A percentile compares a stretch with the other conserved stretches of the same genome.
These are phyloP conservation scores for Oceanodroma tethys DNA, from an alignment of 2,113 vertebrate species.

Conservation along the genomic window DNA sequence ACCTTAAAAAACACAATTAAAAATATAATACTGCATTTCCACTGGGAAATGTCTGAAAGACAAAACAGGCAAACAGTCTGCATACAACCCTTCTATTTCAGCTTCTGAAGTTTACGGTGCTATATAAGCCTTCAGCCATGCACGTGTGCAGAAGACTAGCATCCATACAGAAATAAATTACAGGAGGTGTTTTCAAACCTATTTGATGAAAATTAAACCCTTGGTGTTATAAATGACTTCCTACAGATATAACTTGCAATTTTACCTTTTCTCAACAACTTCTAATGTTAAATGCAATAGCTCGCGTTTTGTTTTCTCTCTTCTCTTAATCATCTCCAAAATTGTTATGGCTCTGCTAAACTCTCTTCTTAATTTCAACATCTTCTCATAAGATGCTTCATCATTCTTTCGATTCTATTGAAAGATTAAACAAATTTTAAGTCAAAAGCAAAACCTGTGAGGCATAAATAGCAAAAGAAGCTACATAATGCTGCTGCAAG, in stretches of 20 bases:
- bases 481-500: background rate
- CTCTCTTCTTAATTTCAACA: slow-evolving; percentile 90
- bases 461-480: background rate
- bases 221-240: background rate
- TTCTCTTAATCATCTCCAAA: slow-evolving; percentile 93
- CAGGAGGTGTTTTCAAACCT: background rate
- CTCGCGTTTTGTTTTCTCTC: slow-evolving; percentile 91
- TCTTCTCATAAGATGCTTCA: slow-evolving; percentile 93
- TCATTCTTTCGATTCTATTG: slow-evolving; percentile 91
- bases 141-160: background rate
- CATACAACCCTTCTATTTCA: background rate
- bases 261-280: slow-evolving; percentile 91
- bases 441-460: background rate
- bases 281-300: slow-evolving; percentile 90
- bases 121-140: background rate
- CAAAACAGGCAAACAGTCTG: background rate
- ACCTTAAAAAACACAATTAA: slow-evolving; percentile 70
- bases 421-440: background rate
- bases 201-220: background rate
- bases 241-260: background rate
- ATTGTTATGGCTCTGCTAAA: slow-evolving; percentile 92
- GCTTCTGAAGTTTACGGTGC: background rate
- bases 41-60: background rate
- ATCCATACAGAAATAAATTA: background rate
- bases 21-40: background rate